phyloP scores from a whole-genome alignment of 2,888 invertebrate species.

The Limnephilus marmoratus region DNA sequence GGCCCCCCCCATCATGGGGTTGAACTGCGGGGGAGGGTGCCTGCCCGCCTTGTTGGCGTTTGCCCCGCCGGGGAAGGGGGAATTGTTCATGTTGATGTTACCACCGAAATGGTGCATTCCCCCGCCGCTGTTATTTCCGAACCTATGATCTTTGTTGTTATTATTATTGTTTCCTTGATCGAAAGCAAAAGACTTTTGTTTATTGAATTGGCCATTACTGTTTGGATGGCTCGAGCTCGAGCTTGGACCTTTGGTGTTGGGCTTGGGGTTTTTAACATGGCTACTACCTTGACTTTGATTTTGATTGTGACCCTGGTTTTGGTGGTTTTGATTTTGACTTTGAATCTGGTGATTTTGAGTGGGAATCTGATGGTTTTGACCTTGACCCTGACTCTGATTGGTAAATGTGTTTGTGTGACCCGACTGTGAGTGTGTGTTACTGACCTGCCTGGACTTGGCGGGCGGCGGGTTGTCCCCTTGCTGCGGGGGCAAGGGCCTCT shows the following conservation, averaged over 20 bases:
- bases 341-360: not conserved
- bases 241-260: not conserved
- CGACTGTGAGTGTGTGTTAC: slow-evolving; percentile 10
- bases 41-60: not conserved
- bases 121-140: not conserved
- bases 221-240: not conserved
- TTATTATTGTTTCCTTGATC: not conserved
- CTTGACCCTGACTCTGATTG: not conserved
- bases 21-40: slow-evolving; percentile 3
- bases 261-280: not conserved
- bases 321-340: not conserved
- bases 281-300: not conserved
- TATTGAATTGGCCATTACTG: slow-evolving; percentile 2
- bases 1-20: slow-evolving; percentile 21
- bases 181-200: not conserved
- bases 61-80: not conserved
- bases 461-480: slow-evolving; percentile 61
- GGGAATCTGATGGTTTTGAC: not conserved
- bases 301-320: not conserved
- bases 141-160: not conserved
- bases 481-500: slow-evolving; percentile 70
- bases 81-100: slow-evolving; percentile 3
- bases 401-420: not conserved
- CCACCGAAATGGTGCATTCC: not conserved
- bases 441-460: slow-evolving; percentile 45